A percentile compares a stretch with the other conserved stretches of the same genome.
phyloP scores from a whole-genome alignment of 2,888 invertebrate species.

The Acheta domesticus region DNA sequence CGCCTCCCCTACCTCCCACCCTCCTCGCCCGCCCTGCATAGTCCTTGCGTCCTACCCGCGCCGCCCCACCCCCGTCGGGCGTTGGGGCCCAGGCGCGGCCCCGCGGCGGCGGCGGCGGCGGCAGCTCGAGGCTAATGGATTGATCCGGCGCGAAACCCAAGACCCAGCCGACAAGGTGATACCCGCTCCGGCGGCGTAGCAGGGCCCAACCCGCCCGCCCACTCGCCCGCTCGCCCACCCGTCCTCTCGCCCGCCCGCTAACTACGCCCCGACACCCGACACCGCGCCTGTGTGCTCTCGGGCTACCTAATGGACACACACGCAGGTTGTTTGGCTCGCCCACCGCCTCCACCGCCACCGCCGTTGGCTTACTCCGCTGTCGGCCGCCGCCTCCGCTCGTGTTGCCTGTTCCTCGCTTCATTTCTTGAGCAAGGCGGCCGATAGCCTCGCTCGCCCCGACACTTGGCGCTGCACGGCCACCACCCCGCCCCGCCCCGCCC shows the following conservation, averaged over 20 bases:
- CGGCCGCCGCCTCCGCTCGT: neutral
- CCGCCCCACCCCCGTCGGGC: neutral
- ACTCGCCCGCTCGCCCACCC: neutral
- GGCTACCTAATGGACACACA: constrained; percentile 18
- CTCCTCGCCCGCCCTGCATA: neutral
- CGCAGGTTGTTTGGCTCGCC: constrained; percentile 18
- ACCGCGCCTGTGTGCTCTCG: constrained; percentile 20
- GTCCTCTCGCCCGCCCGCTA: neutral
- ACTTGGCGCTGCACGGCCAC: no score
- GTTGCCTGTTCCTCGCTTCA: no score
- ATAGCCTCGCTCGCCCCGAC: no score
- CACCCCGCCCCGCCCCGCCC: no score
- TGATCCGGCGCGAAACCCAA: constrained; percentile 36
- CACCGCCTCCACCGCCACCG: neutral
- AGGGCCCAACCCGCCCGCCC: neutral
- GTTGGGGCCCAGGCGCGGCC: neutral
- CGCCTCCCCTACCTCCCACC: neutral
- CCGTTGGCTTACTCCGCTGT: neutral
- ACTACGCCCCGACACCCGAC: constrained; percentile 12
- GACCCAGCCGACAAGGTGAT: constrained; percentile 27
- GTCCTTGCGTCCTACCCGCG: neutral
- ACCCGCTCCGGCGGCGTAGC: neutral
- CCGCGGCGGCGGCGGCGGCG: neutral
- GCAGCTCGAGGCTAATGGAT: constrained; percentile 36
- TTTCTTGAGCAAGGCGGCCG: no score